Evolutionary conservation across 1,140 invertebrate genomes (phyloP).

Genomic region (Drosophila sturtevanti): DNA sequence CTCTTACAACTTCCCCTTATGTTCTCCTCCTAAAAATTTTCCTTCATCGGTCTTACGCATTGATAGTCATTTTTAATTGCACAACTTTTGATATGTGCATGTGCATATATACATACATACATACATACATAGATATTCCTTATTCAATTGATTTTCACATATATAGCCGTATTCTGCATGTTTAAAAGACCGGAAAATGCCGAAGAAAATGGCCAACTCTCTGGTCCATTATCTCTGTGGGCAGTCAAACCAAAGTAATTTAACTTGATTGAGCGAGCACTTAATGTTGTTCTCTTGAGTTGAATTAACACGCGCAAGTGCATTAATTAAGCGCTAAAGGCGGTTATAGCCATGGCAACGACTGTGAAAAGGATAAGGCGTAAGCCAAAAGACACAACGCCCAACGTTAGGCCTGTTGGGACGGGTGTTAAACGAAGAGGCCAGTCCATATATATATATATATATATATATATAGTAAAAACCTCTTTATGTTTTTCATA

Average conservation of each 20-base stretch:
- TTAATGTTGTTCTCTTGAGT: constrained; percentile 59
- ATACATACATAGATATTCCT: neutral
- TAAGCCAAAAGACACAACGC: constrained; percentile 5
- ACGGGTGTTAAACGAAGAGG: no score
- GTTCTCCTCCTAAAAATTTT: neutral
- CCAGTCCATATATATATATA: neutral
- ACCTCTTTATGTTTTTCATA: neutral
- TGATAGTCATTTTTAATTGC: constrained; percentile 4
- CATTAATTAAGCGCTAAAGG: constrained; percentile 74
- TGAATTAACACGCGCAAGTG: constrained; percentile 71
- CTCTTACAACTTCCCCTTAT: neutral
- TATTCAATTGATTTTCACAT: no score
- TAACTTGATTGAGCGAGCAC: constrained; percentile 73
- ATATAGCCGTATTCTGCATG: neutral
- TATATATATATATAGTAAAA: constrained; percentile 5
- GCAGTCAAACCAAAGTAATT: constrained; percentile 63
- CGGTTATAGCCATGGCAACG: constrained; percentile 47
- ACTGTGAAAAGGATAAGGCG: neutral
- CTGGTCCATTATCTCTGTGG: constrained; percentile 52
- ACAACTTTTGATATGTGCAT: neutral
- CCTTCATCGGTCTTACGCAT: neutral
- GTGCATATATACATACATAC: neutral
- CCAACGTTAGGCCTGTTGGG: no score
- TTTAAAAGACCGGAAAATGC: neutral
- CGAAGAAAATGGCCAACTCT: neutral